Percentiles rank a stretch among this genome's conserved stretches.
Conservation (phyloP, 1,140 invertebrate species). For the Pantala flavescens region DNA sequence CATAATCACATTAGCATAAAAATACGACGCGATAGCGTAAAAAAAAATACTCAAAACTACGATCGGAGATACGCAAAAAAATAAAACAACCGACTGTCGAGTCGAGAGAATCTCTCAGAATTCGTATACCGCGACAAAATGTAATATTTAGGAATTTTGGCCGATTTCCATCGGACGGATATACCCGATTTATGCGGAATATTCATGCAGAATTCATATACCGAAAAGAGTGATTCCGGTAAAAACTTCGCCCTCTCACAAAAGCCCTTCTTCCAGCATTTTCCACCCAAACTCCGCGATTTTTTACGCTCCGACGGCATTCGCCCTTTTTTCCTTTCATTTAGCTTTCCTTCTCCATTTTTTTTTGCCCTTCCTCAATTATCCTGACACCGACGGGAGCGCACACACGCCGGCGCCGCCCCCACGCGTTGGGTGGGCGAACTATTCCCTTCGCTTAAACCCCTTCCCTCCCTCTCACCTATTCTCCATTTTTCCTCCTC, state of each 20-base stretch:
- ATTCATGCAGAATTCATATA: constrained; percentile 1
- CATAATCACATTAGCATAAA: no score
- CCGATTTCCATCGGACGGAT: not conserved
- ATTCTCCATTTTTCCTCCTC: not conserved
- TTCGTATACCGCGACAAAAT: no score
- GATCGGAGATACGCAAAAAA: no score
- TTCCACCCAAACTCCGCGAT: not conserved
- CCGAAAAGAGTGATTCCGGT: not conserved
- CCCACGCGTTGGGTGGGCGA: not conserved
- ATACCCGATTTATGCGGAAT: not conserved
- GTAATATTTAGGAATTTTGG: no score
- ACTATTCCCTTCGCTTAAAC: no score
- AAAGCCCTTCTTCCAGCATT: not conserved
- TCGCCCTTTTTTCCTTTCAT: no score
- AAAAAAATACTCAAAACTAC: no score
- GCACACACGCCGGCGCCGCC: not conserved
- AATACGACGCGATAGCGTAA: no score
- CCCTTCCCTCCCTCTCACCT: no score
- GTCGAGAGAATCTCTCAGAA: no score
- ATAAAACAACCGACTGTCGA: no score
- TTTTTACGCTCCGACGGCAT: no score
- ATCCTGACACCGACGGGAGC: not conserved
- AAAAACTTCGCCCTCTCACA: not conserved
- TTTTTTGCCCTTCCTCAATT: not conserved
- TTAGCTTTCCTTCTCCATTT: not conserved